Conservation (phyloP, 2,797 vertebrate genomes). For the Holocentrus rufus region DNA sequence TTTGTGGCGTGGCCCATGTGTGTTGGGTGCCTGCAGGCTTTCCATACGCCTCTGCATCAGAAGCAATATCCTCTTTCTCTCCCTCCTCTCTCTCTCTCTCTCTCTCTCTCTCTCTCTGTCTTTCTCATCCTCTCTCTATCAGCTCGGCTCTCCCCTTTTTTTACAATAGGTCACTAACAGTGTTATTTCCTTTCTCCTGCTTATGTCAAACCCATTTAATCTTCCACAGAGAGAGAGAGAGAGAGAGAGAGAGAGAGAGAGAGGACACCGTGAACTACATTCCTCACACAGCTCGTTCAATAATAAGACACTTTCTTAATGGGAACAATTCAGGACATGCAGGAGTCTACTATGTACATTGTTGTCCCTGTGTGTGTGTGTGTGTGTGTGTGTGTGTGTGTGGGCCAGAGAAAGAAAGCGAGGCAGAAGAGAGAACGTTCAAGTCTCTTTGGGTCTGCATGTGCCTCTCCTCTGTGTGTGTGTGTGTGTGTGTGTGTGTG, state of each 20-base stretch:
- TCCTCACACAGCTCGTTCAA: conserved; percentile 19
- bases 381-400: not conserved
- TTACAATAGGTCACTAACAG: not conserved
- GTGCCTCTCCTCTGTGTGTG: not conserved
- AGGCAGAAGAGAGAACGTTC: not conserved
- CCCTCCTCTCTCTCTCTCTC: not conserved
- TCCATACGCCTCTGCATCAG: not conserved
- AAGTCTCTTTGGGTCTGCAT: too few species aligned
- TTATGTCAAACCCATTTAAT: conserved; percentile 34
- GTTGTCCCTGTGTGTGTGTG: conserved; percentile 14
- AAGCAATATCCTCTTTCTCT: conserved; percentile 2
- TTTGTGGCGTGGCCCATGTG: not conserved
- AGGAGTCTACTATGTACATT: conserved; percentile 9
- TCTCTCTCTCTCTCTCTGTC: conserved; percentile 10
- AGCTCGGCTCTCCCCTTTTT: not conserved
- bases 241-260: not conserved
- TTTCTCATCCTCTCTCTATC: conserved; percentile 7
- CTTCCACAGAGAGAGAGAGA: not conserved
- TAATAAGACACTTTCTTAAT: conserved; percentile 24
- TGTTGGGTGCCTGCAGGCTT: not conserved
- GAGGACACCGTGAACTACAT: conserved; percentile 53
- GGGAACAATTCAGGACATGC: conserved; percentile 42
- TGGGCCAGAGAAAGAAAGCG: not conserved
- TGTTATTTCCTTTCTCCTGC: conserved; percentile 21
- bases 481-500: not conserved